These are phyloP conservation scores for Psephotus haematonotus DNA, from an alignment of 2,113 vertebrate genomes.

Conservation along the genomic window DNA sequence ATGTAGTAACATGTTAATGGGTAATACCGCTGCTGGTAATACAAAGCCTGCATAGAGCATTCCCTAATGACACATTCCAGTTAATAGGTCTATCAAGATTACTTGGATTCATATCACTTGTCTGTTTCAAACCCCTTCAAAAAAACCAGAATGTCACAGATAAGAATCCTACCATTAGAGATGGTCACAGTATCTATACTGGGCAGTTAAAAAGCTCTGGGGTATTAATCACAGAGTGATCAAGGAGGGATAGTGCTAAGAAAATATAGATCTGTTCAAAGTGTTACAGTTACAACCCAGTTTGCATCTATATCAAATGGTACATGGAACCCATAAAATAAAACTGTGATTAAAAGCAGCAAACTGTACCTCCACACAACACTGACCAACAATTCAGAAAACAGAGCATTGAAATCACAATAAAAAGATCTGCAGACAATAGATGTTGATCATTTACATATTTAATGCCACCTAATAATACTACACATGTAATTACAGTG, in stretches of 20 bases:
- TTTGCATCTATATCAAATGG: neutral
- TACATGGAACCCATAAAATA: conserved; percentile 3
- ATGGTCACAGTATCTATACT: neutral
- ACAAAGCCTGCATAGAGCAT: neutral
- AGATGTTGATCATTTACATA: conserved; percentile 1
- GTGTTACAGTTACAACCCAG: neutral
- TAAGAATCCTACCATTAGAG: neutral
- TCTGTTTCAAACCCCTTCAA: neutral
- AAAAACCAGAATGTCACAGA: neutral
- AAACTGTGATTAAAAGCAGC: neutral
- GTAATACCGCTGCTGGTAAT: neutral
- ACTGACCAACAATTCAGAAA: conserved; percentile 11
- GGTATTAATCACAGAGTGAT: neutral
- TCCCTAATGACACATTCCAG: neutral
- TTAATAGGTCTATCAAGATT: neutral
- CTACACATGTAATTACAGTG: conserved; percentile 8
- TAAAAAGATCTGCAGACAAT: neutral
- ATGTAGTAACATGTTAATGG: neutral
- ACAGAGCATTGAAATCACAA: conserved; percentile 14
- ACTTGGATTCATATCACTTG: conserved; percentile 5
- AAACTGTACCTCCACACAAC: neutral
- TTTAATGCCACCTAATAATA: conserved; percentile 28
- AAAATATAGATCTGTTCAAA: neutral
- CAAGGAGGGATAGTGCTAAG: no score
- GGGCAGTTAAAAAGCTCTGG: neutral